phyloP scores from a whole-genome alignment of 2,797 vertebrate genomes.

The Poecilia gillii region DNA sequence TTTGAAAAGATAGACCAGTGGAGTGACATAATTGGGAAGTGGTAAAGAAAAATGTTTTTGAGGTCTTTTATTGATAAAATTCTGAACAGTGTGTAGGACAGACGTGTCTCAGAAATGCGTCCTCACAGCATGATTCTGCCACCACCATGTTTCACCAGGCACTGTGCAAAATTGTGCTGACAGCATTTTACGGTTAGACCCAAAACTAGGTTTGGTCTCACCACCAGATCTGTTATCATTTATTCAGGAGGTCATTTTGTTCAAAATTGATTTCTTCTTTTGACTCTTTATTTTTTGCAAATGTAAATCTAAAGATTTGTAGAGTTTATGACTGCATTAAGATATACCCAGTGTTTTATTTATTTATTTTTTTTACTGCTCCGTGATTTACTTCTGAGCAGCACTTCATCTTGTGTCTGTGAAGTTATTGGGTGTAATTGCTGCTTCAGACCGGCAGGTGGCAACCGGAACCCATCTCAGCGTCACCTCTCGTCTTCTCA shows the following conservation, averaged over 20 bases:
- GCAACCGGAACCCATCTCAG: slow-evolving; percentile 34
- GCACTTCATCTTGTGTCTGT: background rate
- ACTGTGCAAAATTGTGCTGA: background rate
- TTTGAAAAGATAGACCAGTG: background rate
- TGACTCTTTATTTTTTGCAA: background rate
- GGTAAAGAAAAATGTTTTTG: background rate
- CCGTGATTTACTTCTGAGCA: background rate
- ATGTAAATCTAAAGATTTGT: background rate
- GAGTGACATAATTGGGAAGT: background rate
- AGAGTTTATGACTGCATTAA: background rate
- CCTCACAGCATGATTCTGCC: background rate
- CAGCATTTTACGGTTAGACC: background rate
- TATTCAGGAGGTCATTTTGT: background rate
- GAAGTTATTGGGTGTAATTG: background rate
- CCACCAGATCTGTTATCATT: background rate
- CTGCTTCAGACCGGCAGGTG: slow-evolving; percentile 47
- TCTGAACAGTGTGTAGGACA: background rate
- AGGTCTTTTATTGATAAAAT: background rate
- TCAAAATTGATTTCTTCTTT: background rate
- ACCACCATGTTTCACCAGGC: background rate
- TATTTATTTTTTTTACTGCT: background rate
- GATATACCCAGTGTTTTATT: background rate
- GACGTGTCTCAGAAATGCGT: background rate
- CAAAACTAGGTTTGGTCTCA: background rate
- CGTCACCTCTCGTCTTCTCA: slow-evolving; percentile 20